Evolutionary conservation across 2,797 vertebrate species (phyloP), one percentile per base, ranked within the genome.

Genomic region (Crenuchus spilurus): DNA sequence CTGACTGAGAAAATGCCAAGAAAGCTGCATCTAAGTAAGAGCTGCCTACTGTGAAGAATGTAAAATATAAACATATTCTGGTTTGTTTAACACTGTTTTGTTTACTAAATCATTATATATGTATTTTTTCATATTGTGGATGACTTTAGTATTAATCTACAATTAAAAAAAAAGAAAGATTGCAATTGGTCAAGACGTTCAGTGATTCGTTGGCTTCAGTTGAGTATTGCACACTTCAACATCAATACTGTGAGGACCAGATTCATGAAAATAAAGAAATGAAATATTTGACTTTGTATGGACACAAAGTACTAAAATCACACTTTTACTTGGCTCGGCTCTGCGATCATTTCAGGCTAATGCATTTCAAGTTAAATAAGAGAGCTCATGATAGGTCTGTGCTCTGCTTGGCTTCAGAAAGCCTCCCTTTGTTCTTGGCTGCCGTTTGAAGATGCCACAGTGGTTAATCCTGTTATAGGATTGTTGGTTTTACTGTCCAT

Each of bases 381-480:
- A n/a, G n/a, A n/a, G n/a, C n/a, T n/a, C n/a, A n/a, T n/a, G 26
- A 54, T 5, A 33, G 54, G 14, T 33, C n/a, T 31, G 54, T 57
- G 16, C 54, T 33, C 6, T 33, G 30, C 30, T 57, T 57, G 54
- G 22, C 52, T 2, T n/a, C 16, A 31, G 52, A 55, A 31, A 18
- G 16, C 28, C 16, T 33, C 52, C 2, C 28, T 55, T 55, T 31
- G 54, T 30, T 33, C 30, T n/a, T 57, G 16, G 54, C 54, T 33
- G 2, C 3, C 31, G 14, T 55, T 55, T 55, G 16, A 31, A 55
- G 51, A 30, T 54, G 26, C 51, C 52, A 31, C 52, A 31, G 28
- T 33, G n/a, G 28, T 18, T 18, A 57, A 57, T 57, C 54, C 30
- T 10, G 30, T 57, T 57, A 57, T 57, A 33, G 30, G 54, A 57